Evolutionary conservation across 2,888 invertebrate genomes (phyloP).

Genomic region (Cabera pusaria): DNA sequence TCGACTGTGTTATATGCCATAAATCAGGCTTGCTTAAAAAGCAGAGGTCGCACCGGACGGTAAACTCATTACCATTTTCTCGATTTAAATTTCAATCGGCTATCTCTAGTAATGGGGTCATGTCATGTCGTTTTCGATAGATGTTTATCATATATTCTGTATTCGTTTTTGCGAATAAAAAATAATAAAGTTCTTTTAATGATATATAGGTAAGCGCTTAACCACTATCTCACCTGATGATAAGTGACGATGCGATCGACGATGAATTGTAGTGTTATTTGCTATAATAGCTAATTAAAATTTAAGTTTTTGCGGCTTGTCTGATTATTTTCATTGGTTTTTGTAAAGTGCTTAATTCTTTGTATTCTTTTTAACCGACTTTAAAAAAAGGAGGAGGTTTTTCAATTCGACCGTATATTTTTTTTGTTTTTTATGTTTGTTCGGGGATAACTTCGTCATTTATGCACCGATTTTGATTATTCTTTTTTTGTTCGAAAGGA

Average conservation of each 20-base stretch:
- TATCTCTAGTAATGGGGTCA: constrained; percentile 77
- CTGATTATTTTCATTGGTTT: constrained; percentile 30
- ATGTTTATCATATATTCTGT: constrained; percentile 61
- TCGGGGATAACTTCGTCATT: too few relatives aligned
- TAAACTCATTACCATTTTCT: constrained; percentile 66
- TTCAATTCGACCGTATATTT: too few relatives aligned
- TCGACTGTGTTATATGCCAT: constrained; percentile 51
- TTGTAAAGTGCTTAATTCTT: constrained; percentile 33
- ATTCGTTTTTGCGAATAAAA: constrained; percentile 46
- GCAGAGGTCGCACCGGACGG: constrained; percentile 70
- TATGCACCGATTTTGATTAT: too few relatives aligned
- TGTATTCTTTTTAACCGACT: too few relatives aligned
- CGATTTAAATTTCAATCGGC: constrained; percentile 75
- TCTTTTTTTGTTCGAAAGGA: too few relatives aligned
- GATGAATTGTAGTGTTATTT: too few relatives aligned
- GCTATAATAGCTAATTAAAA: constrained; percentile 39
- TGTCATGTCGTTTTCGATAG: constrained; percentile 55
- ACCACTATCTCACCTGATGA: too few relatives aligned
- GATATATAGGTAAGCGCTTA: too few relatives aligned
- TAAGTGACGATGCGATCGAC: too few relatives aligned
- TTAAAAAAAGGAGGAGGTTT: too few relatives aligned
- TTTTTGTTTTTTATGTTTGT: too few relatives aligned
- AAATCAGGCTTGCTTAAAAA: constrained; percentile 52
- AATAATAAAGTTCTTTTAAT: too few relatives aligned
- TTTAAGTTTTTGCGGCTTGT: constrained; percentile 50